These are phyloP conservation scores for Eupsilia transversa DNA, from an alignment of 2,888 invertebrate species.

Conservation along the genomic window DNA sequence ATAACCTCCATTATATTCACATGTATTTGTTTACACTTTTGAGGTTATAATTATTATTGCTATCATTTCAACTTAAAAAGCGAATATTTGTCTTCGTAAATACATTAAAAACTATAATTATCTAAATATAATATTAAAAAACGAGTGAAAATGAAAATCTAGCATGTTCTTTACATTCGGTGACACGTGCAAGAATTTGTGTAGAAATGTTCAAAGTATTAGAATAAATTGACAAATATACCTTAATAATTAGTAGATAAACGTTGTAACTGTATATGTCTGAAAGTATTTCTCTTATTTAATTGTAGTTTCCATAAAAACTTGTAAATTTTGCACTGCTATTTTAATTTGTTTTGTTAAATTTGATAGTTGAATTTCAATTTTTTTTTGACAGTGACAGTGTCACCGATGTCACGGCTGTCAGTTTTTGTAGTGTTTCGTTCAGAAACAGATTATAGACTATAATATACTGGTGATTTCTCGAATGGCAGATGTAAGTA, in stretches of 20 bases:
- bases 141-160: neutral
- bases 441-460: constrained; percentile 27
- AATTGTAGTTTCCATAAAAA: constrained; percentile 12
- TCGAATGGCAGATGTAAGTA: too few relatives aligned
- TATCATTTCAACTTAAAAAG: neutral
- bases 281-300: constrained; percentile 10
- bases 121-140: neutral
- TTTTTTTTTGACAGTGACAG: constrained; percentile 7
- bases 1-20: constrained; percentile 13
- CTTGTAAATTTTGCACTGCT: constrained; percentile 30
- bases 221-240: constrained; percentile 15
- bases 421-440: constrained; percentile 6
- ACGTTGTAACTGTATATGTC: neutral
- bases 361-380: constrained; percentile 11
- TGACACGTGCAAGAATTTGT: constrained; percentile 39
- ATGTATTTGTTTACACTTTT: constrained; percentile 46
- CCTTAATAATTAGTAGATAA: constrained; percentile 24
- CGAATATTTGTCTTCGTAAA: neutral
- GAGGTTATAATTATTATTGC: constrained; percentile 32
- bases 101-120: neutral
- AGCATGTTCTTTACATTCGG: neutral
- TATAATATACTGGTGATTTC: too few relatives aligned
- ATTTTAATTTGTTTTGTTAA: constrained; percentile 45
- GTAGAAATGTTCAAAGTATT: neutral
- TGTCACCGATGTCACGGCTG: neutral